Percentiles rank a stretch among this genome's conserved stretches.
Conservation (phyloP, 2,797 vertebrate species). For the Pseudomugil tenellus region DNA sequence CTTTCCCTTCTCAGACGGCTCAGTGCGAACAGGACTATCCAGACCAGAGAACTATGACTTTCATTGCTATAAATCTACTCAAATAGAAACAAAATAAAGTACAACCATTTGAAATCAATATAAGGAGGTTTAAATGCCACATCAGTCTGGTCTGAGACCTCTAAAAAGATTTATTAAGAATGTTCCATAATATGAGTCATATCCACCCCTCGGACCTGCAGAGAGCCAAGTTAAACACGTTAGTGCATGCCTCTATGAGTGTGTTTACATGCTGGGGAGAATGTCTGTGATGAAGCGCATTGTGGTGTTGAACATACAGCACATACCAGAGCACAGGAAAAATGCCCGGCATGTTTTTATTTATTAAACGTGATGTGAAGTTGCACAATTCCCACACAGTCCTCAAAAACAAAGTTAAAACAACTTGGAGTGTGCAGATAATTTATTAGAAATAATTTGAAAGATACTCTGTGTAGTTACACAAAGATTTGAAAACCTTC, state of each 20-base stretch:
- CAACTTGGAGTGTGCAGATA: background rate
- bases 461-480: background rate
- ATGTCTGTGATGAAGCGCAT: background rate
- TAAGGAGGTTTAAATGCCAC: background rate
- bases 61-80: background rate
- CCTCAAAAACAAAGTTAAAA: background rate
- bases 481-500: background rate
- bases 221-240: constrained; percentile 4
- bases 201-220: background rate
- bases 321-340: background rate
- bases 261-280: background rate
- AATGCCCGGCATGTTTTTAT: background rate
- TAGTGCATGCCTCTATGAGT: background rate
- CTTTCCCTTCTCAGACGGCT: too few species aligned
- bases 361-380: background rate
- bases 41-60: background rate
- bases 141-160: background rate
- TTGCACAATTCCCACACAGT: background rate
- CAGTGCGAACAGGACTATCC: background rate
- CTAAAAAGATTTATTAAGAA: background rate
- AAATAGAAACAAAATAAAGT: background rate
- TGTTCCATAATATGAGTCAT: constrained; percentile 1
- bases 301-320: background rate
- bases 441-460: background rate
- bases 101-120: background rate